These are phyloP conservation scores for Archivesica marissinica DNA, from an alignment of 1,140 invertebrate species.

Conservation along the genomic window DNA sequence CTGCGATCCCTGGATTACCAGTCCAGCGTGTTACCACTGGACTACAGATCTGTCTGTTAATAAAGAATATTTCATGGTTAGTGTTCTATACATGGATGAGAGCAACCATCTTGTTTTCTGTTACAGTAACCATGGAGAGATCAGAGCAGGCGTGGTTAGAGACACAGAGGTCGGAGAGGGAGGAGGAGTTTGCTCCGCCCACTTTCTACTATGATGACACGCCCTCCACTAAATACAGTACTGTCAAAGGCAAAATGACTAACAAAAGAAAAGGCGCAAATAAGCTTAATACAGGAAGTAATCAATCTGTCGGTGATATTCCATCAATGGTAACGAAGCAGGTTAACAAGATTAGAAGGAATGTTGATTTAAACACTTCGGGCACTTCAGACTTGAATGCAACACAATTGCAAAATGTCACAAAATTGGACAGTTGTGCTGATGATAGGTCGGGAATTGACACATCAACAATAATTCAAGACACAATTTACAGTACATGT, in stretches of 20 bases:
- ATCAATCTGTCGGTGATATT: not conserved
- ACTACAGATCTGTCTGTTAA: no score
- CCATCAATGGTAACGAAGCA: slow-evolving; percentile 12
- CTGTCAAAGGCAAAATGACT: not conserved
- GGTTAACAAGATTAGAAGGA: slow-evolving; percentile 6
- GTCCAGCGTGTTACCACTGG: no score
- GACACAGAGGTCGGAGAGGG: slow-evolving; percentile 67
- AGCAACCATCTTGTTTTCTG: no score
- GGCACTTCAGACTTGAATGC: not conserved
- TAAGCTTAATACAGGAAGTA: not conserved
- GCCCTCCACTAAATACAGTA: not conserved
- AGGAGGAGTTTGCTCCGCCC: slow-evolving; percentile 73
- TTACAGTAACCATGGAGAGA: slow-evolving; percentile 62
- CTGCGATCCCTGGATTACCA: no score
- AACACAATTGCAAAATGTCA: not conserved
- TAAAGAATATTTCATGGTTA: no score
- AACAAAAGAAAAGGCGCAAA: not conserved
- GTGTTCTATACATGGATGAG: no score
- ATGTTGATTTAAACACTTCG: not conserved
- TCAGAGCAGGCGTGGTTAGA: slow-evolving; percentile 67
- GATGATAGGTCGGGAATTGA: not conserved
- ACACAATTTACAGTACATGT: not conserved
- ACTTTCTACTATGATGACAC: slow-evolving; percentile 65
- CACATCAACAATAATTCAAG: not conserved
- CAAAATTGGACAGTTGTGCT: not conserved